Base-by-base conservation (phyloP, 2,888 invertebrate species). In the Chydorus sphaericus region DNA sequence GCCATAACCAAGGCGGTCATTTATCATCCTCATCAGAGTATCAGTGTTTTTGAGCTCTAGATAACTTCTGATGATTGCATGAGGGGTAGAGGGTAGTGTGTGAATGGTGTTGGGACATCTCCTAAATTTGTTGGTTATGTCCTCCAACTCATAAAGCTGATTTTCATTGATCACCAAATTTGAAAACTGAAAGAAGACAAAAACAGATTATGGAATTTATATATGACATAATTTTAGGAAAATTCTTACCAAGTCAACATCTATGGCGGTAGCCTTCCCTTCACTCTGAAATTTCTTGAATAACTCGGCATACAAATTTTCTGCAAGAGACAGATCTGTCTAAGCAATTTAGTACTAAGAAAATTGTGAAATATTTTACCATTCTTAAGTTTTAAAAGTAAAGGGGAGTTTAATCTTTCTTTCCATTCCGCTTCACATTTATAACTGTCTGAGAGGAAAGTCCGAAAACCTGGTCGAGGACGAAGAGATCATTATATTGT, bases 1-100 rank as follows among this genome's bases (percentile, higher is more conserved):
- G 1, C 97, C 97, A 73, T 85, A 96, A 65, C 84, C 83, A 16
- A 86, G 68, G 55, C 88, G 81, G 67, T 93, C 85, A 65, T 83
- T 79, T 48, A 96, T 71, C 7, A 91, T 74, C 16, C 77, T 72
- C 1, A 90, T 66, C 14, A 94, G 70, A 55, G 82, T 78, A 16
- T 79, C 75, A n/a, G 74, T 68, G 60, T 78, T 72, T 8, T 75
- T 76, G 36, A 65, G 67, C 57, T 73, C 66, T 6, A 76, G 59
- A 28, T 71, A 69, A 7, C 69, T 62, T 33, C 74, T 74, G 6
- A 90, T 72, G 28, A 86, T 76, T 14, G 91, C 89, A 73, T 92
- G 85, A 61, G 80, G 77, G 3, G 91, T 91, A 0, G 91, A 91
- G 5, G 83, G 80, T 18, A 87, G 70, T 2, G 80, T 80, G 59